These are phyloP conservation scores for Morpho deidamia DNA, from an alignment of 2,888 invertebrate species.

Conservation along the genomic window DNA sequence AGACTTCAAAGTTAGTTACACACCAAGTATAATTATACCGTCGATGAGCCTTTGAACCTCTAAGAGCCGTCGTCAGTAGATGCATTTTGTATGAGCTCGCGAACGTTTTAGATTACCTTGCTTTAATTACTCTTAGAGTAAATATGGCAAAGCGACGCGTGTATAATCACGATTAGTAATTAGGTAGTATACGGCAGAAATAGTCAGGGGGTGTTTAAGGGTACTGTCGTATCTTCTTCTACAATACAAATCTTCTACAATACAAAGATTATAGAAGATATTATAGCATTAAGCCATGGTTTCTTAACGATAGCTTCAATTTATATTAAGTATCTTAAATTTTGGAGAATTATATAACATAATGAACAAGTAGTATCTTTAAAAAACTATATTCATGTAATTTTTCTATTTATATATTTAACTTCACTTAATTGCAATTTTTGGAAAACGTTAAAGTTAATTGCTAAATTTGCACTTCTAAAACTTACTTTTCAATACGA, in stretches of 20 bases:
- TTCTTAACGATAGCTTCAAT: too few species aligned
- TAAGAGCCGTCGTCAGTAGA: slow-evolving; percentile 37
- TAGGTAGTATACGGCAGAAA: slow-evolving; percentile 41
- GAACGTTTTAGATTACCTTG: slow-evolving; percentile 66
- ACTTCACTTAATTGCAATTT: too few species aligned
- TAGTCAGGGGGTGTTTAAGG: slow-evolving; percentile 25
- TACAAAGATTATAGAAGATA: not conserved
- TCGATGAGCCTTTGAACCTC: slow-evolving; percentile 29
- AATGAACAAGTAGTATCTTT: not conserved
- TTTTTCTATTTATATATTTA: too few species aligned
- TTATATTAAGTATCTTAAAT: too few species aligned
- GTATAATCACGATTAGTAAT: slow-evolving; percentile 72
- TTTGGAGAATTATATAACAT: too few species aligned
- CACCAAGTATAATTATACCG: slow-evolving; percentile 24
- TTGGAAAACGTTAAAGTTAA: too few species aligned
- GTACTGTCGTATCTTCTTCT: slow-evolving; percentile 1
- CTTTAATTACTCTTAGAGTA: slow-evolving; percentile 68
- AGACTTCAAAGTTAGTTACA: not conserved
- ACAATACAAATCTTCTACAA: not conserved
- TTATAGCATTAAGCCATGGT: not conserved
- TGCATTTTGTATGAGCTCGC: slow-evolving; percentile 70
- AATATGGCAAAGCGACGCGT: slow-evolving; percentile 48
- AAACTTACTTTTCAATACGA: too few species aligned
- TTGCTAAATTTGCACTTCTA: too few species aligned
- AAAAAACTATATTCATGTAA: not conserved